Evolutionary conservation across 2,113 vertebrate species (phyloP), one percentile per base, ranked within the genome.

Genomic region (Mirza zaza): DNA sequence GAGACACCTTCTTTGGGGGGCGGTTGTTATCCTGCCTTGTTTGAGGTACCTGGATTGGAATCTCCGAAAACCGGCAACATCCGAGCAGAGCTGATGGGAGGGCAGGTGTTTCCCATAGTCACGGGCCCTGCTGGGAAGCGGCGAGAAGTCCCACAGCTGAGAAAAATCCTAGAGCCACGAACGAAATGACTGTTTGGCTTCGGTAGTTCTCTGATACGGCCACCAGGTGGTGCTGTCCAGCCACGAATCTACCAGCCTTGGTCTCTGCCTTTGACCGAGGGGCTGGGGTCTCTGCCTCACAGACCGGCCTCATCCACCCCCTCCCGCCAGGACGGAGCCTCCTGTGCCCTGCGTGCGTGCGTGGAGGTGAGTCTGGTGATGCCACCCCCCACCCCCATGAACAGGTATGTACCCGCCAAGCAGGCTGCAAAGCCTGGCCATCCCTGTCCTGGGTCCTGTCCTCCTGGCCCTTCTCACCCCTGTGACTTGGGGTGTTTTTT

Each of bases 171-270:
- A 13, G 63, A 79, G 17, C 34, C 18, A 0, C 25, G 73, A 68
- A 15, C 29, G 2, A 32, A 73, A 6, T 23, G 36, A 21, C 1
- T 6, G 6, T 52, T 23, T 2, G 50, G 8, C 52, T 23, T 39
- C 27, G 96, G 87, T 61, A 32, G 61, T 92, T 92, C 85, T 77
- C 84, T 0, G 1, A 1, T 0, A 0, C 1, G 34, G 5, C 81
- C 97, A 77, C 95, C 94, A 97, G 97, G 94, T 95, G 97, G 95
- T 86, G 61, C 48, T 39, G 92, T 88, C 50, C 61, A 76, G 82
- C 96, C 91, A 18, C 3, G 0, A 65, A 96, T 94, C 55, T 0
- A 0, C 61, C 5, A 1, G 80, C 20, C 36, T 4, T 0, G 29
- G 5, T 0, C 32, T 27, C 25, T 2, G 23, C 3, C 55, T 70